Conservation (phyloP, 2,797 vertebrate genomes). For the Enteromius mattozi region DNA sequence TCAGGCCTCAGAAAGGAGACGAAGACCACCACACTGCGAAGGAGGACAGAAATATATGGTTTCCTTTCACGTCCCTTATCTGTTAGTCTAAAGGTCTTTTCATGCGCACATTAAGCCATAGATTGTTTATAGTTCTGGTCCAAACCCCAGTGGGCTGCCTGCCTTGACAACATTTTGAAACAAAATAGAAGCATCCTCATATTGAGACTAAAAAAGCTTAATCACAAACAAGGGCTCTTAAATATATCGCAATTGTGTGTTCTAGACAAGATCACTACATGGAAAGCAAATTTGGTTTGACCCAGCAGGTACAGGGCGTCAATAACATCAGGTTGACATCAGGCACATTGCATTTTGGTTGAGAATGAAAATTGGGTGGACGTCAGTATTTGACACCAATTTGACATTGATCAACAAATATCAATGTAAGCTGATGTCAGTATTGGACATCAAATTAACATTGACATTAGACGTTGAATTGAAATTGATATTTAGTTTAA, state of each 20-base stretch:
- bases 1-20: slow-evolving; percentile 1
- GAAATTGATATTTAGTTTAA: no score
- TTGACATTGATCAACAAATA: neutral
- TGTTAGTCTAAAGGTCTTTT: slow-evolving; percentile 14
- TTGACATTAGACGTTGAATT: neutral
- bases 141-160: neutral
- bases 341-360: neutral
- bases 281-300: neutral
- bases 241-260: neutral
- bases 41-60: slow-evolving; percentile 19
- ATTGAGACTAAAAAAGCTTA: neutral
- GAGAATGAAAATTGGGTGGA: neutral
- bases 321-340: neutral
- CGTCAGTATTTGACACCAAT: neutral
- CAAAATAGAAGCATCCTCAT: neutral
- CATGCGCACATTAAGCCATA: neutral
- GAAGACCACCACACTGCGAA: slow-evolving; percentile 56
- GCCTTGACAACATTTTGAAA: neutral
- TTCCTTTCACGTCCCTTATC: neutral
- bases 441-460: neutral
- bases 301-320: neutral
- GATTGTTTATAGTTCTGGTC: neutral
- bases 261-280: neutral
- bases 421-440: neutral
- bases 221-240: neutral